Percentiles rank a stretch among this genome's conserved stretches.
Conservation (phyloP, 2,113 vertebrate genomes). For the Ageneiosus marmoratus region DNA sequence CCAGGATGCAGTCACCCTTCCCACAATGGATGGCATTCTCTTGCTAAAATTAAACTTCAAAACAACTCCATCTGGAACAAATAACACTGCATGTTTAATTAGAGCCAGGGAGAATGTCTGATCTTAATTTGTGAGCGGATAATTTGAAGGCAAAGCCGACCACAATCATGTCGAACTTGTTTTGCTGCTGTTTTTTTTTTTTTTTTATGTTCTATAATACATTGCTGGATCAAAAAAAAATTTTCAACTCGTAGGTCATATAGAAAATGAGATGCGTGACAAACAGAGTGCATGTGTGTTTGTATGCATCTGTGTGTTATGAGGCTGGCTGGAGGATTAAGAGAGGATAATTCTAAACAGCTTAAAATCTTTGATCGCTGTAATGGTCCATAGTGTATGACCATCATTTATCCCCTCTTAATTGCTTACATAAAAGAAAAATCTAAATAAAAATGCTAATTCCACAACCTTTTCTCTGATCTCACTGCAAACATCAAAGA, state of each 20-base stretch:
- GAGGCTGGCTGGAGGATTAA: constrained; percentile 33
- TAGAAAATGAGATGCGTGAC: constrained; percentile 36
- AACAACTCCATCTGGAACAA: constrained; percentile 79
- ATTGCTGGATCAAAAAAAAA: constrained; percentile 49
- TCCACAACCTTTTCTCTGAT: constrained; percentile 20
- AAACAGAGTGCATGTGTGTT: constrained; percentile 27
- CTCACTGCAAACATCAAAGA: constrained; percentile 37
- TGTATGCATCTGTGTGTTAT: constrained; percentile 31
- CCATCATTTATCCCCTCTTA: constrained; percentile 38
- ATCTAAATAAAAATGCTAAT: constrained; percentile 25
- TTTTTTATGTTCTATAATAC: constrained; percentile 54
- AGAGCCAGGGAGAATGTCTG: constrained; percentile 72
- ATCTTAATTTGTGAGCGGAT: constrained; percentile 77
- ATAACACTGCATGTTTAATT: constrained; percentile 82
- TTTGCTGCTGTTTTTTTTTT: constrained; percentile 60
- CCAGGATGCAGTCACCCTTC: constrained; percentile 43
- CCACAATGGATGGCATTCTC: constrained; percentile 63
- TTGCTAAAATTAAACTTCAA: constrained; percentile 67
- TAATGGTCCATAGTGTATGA: constrained; percentile 37
- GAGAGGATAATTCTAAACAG: constrained; percentile 53
- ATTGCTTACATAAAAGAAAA: constrained; percentile 43
- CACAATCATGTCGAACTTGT: constrained; percentile 70
- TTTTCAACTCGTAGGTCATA: constrained; percentile 33
- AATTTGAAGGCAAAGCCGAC: constrained; percentile 77
- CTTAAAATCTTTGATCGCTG: constrained; percentile 41